Percentiles rank a stretch among this genome's conserved stretches.
Conservation (phyloP, 2,888 invertebrate species). For the Odontothrips loti region DNA sequence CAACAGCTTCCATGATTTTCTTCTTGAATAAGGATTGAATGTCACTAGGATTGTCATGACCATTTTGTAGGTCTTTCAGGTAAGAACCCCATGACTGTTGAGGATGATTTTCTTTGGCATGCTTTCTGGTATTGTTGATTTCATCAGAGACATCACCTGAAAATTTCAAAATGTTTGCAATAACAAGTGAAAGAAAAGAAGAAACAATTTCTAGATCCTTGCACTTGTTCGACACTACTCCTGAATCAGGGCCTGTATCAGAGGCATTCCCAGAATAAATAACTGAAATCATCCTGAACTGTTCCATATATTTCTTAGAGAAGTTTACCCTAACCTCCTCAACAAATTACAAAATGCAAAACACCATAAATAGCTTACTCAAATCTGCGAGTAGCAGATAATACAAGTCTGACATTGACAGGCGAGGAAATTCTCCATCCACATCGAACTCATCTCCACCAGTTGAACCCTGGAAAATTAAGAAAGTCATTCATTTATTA, state of each 20-base stretch:
- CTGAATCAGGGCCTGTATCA: too few relatives aligned
- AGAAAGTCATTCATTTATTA: too few relatives aligned
- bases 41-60: background rate
- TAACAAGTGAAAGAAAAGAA: background rate
- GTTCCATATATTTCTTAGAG: too few relatives aligned
- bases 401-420: background rate
- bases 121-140: background rate
- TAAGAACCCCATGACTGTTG: background rate
- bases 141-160: background rate
- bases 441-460: background rate
- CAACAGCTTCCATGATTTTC: background rate
- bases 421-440: background rate
- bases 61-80: background rate
- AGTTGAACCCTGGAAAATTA: background rate
- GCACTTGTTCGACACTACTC: too few relatives aligned
- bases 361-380: background rate
- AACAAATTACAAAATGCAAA: background rate
- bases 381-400: background rate
- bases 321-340: too few relatives aligned
- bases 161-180: background rate
- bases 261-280: too few relatives aligned
- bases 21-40: background rate
- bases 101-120: background rate
- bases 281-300: too few relatives aligned
- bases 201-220: background rate